A percentile compares a stretch with the other conserved stretches of the same genome.
Conservation (phyloP, 2,113 vertebrate genomes). For the Lichenostomus cassidix region DNA sequence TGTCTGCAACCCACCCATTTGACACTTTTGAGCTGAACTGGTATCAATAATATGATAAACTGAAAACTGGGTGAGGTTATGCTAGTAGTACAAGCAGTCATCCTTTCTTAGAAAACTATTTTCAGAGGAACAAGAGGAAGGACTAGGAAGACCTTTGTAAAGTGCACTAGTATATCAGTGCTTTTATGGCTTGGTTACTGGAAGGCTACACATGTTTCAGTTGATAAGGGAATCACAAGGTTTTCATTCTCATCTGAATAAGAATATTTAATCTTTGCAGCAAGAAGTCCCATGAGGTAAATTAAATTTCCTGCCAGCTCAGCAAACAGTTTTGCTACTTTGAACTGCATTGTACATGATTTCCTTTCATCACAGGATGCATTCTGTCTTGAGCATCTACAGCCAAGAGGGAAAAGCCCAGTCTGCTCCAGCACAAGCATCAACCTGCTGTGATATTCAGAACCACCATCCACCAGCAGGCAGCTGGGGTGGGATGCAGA, state of each 20-base stretch:
- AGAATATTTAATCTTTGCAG: constrained; percentile 49
- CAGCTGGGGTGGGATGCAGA: neutral
- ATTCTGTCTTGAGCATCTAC: neutral
- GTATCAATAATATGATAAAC: neutral
- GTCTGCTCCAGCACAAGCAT: neutral
- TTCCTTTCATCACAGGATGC: constrained; percentile 52
- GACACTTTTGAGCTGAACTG: neutral
- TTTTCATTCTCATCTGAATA: constrained; percentile 34
- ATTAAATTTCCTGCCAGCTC: constrained; percentile 61
- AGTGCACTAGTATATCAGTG: neutral
- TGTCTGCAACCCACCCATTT: neutral
- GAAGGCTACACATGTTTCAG: constrained; percentile 14
- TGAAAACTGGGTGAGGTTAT: neutral
- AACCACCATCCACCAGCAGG: neutral
- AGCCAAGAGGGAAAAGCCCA: neutral
- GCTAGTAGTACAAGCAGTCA: neutral
- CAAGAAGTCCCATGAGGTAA: constrained; percentile 19
- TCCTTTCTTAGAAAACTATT: neutral
- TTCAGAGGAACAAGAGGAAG: neutral
- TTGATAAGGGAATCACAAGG: constrained; percentile 45
- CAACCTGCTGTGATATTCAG: neutral
- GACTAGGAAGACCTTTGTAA: constrained; percentile 24
- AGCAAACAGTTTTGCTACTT: constrained; percentile 53
- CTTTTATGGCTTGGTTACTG: constrained; percentile 35
- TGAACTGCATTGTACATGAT: constrained; percentile 54